Evolutionary conservation across 1,140 invertebrate genomes (phyloP).

Genomic region (Hormaphis cornu): DNA sequence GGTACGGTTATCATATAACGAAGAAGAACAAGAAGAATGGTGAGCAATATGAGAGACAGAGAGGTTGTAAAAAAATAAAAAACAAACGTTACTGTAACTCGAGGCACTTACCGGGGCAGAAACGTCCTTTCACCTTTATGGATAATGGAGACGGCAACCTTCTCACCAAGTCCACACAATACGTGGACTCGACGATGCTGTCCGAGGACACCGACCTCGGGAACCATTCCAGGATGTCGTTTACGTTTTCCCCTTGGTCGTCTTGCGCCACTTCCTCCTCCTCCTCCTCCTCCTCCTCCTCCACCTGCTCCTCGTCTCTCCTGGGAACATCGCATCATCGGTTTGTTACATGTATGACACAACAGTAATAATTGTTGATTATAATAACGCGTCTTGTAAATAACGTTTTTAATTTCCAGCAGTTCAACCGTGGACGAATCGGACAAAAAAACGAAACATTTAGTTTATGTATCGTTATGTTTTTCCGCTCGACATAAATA

Average conservation of each 20-base stretch:
- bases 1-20: no score
- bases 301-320: slow-evolving; percentile 29
- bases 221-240: slow-evolving; percentile 42
- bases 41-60: neutral
- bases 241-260: slow-evolving; percentile 33
- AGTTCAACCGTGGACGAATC: no score
- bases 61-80: neutral
- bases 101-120: slow-evolving; percentile 11
- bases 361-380: no score
- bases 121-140: slow-evolving; percentile 28
- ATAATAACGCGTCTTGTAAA: no score
- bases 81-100: slow-evolving; percentile 10
- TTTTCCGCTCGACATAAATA: no score
- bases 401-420: no score
- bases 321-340: slow-evolving; percentile 5
- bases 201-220: slow-evolving; percentile 73
- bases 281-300: neutral
- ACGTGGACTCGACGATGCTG: slow-evolving; percentile 52
- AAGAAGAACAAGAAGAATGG: no score
- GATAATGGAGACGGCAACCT: slow-evolving; percentile 41
- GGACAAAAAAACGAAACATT: no score
- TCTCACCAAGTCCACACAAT: slow-evolving; percentile 41
- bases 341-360: no score
- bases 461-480: no score
- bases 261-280: slow-evolving; percentile 24